Conservation (phyloP, 2,797 vertebrate genomes). For the Sebastes diaconus region DNA sequence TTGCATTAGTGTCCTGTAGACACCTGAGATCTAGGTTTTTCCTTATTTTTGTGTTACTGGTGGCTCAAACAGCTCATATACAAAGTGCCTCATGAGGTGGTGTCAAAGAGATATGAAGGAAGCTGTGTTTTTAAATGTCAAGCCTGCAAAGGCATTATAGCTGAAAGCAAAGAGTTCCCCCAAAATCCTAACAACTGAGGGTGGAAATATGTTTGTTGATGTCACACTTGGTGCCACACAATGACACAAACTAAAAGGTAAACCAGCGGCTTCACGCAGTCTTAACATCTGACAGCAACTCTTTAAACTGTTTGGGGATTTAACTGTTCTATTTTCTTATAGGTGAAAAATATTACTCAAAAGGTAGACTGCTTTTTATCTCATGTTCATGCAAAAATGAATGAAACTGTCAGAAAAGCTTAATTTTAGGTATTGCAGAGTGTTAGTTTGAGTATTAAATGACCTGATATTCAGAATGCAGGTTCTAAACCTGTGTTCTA, state of each 20-base stretch:
- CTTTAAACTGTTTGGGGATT: background rate
- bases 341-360: too few relatives aligned
- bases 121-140: background rate
- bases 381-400: too few relatives aligned
- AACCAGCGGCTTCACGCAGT: background rate
- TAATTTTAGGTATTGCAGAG: too few relatives aligned
- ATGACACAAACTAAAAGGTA: slow-evolving; percentile 12
- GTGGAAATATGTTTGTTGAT: slow-evolving; percentile 1
- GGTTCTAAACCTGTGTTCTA: background rate
- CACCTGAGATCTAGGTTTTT: slow-evolving; percentile 12
- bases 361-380: too few relatives aligned
- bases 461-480: background rate
- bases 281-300: background rate
- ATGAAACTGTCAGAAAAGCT: too few relatives aligned
- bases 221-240: slow-evolving; percentile 6
- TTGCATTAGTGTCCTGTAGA: slow-evolving; percentile 1
- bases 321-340: background rate
- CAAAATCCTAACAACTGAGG: background rate
- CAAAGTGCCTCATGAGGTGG: background rate
- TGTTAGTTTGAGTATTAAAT: too few relatives aligned
- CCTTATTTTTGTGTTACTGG: background rate
- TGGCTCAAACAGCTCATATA: background rate
- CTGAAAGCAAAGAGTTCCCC: background rate
- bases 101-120: background rate
- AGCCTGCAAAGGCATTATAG: background rate